Base-by-base conservation (phyloP, 2,113 vertebrate genomes). In the Peromyscus californicus region DNA sequence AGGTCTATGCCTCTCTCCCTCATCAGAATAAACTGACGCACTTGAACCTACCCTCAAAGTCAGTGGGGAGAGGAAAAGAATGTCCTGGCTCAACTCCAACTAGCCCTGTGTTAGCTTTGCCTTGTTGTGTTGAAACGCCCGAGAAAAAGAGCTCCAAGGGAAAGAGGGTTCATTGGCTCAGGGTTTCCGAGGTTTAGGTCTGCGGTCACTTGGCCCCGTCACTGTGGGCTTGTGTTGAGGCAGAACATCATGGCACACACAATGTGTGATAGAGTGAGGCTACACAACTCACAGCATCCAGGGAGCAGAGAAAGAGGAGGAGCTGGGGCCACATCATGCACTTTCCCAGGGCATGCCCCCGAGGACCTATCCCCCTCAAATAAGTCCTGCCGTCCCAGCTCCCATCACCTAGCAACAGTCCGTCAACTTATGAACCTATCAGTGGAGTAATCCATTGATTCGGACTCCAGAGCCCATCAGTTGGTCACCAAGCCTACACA, bases 11-110 rank as follows among this genome's bases (percentile, higher is more conserved):
- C 65, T 26, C 29, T 17, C 29, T 17, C 83, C 74, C 36, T 19
- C 0, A n/a, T 26, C 13, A 36, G 10, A 26, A 3, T 6, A 5
- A 45, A n/a, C 54, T 12, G 26, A 65, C 12, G 13, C 26, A 10
- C 59, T 5, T 12, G 45, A 51, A 67, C 11, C 33, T 36, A 36
- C 79, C 51, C 17, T 51, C 24, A 63, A 39, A 67, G 4, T 51
- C 59, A 13, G 1, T 0, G 6, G 42, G 31, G 84, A 67, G 19
- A 16, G 48, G 65, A 91, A 74, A 3, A 16, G 16, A 17, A 72
- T 4, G 4, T 9, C 67, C 3, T 2, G 0, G 5, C 4, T 74
- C 48, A 39, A 72, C 48, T 26, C 21, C 11, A 17, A 29, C 24
- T 31, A 5, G 33, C n/a, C 33, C 6, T 19, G 10, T 29, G 69